Percentiles rank a stretch among this genome's conserved stretches.
Evolutionary conservation across 2,113 vertebrate genomes (phyloP).

Genomic region (Barnardius zonarius): DNA sequence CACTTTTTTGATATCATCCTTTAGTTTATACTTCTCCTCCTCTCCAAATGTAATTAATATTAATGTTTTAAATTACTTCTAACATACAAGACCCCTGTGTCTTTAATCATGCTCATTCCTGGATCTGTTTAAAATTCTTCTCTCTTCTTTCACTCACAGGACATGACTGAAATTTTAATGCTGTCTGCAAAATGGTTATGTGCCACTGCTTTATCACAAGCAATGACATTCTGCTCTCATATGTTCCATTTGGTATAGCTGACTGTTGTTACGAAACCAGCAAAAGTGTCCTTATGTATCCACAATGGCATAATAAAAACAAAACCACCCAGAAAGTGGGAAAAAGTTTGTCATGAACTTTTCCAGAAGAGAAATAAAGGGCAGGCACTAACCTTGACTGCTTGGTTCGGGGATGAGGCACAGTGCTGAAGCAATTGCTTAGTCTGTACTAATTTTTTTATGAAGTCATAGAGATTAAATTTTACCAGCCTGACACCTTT

Average conservation of each 20-base stretch:
- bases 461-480: background rate
- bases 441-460: background rate
- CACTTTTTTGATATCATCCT: background rate
- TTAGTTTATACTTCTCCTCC: conserved; percentile 23
- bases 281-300: background rate
- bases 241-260: background rate
- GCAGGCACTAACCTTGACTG: background rate
- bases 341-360: background rate
- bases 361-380: background rate
- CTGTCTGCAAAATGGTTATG: background rate
- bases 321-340: background rate
- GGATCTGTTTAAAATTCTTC: conserved; percentile 31
- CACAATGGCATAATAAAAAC: background rate
- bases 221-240: background rate
- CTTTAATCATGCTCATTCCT: conserved; percentile 44
- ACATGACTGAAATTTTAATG: conserved; percentile 52
- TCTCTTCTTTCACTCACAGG: background rate
- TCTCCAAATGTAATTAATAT: conserved; percentile 49
- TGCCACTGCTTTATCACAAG: background rate
- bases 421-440: background rate
- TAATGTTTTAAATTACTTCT: conserved; percentile 38
- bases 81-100: background rate
- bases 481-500: background rate
- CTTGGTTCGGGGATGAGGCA: background rate
- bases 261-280: background rate